Base-by-base conservation (phyloP, 2,797 vertebrate species). In the Microctenopoma stevenorrisi region DNA sequence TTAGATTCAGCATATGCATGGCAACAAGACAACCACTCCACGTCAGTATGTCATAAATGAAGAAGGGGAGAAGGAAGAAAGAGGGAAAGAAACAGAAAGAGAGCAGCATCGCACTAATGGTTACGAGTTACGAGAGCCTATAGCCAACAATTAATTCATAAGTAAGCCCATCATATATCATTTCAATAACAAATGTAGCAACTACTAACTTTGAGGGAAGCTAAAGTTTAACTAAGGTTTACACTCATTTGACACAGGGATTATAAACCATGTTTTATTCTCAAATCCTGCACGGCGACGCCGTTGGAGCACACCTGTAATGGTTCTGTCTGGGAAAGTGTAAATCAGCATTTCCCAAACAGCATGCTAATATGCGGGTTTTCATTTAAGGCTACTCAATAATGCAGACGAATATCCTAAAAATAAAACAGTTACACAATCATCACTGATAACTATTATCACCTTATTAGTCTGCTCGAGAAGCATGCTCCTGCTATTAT, bases 11-110 rank as follows among this genome's bases (percentile, higher is more conserved):
- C 25, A 66, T 67, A n/a, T 68, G 43, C 44, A 52, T 30, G 51
- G 58, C 50, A 68, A 60, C 49, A 82, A 50, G 30, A 48, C 60
- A 9, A 35, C 26, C 18, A 28, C 54, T 58, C 60, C 61, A 55
- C 54, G 52, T 51, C 61, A 76, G 63, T 38, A 60, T 33, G 53
- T 35, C 18, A 40, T 38, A 55, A 22, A 78, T 52, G 37, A 70
- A 61, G 52, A 25, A 8, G 43, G 9, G 16, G 10, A 28, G 15
- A 50, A 28, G 43, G 26, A 30, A 22, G 14, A 47, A 13, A 37
- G 28, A 0, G 0, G 4, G 30, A 28, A 43, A n/a, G 7, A 47
- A 18, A 18, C 1, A 9, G 9, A 14, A 62, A 30, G 8, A 13
- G 9, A 46, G 51, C 33, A n/a, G 55, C 28, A 38, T 25, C 38